phyloP scores from a whole-genome alignment of 2,888 invertebrate genomes.

The Agelastica alni region DNA sequence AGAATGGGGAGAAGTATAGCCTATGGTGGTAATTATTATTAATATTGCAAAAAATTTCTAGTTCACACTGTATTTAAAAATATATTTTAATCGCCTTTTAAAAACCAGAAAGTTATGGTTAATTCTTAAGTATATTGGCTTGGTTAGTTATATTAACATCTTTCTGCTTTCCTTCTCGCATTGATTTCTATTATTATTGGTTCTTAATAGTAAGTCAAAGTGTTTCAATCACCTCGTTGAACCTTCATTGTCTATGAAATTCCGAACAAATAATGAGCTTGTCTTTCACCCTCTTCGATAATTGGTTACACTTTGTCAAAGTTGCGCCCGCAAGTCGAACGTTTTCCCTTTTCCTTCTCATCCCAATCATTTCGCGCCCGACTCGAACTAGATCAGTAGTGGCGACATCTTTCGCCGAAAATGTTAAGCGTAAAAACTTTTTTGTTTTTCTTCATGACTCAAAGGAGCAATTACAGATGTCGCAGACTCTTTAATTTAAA shows the following conservation, averaged over 20 bases:
- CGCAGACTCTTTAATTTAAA: too few relatives aligned
- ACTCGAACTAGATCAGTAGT: constrained; percentile 22
- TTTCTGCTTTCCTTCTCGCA: not conserved
- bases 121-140: too few relatives aligned
- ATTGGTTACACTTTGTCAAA: constrained; percentile 33
- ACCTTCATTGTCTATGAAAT: constrained; percentile 27
- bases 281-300: constrained; percentile 31
- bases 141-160: too few relatives aligned
- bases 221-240: constrained; percentile 27
- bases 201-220: constrained; percentile 16
- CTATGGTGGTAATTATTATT: too few relatives aligned
- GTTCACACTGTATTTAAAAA: too few relatives aligned
- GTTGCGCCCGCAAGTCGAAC: constrained; percentile 31
- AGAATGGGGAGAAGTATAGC: too few relatives aligned
- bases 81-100: too few relatives aligned
- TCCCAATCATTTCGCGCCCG: constrained; percentile 22
- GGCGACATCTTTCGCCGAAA: not conserved
- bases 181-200: constrained; percentile 23
- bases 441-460: too few relatives aligned
- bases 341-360: constrained; percentile 16
- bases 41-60: too few relatives aligned
- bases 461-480: too few relatives aligned
- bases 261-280: constrained; percentile 30
- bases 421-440: too few relatives aligned
- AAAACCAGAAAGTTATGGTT: too few relatives aligned